Base-by-base conservation (phyloP, 2,888 invertebrate genomes). In the Drosophila villosipedis region DNA sequence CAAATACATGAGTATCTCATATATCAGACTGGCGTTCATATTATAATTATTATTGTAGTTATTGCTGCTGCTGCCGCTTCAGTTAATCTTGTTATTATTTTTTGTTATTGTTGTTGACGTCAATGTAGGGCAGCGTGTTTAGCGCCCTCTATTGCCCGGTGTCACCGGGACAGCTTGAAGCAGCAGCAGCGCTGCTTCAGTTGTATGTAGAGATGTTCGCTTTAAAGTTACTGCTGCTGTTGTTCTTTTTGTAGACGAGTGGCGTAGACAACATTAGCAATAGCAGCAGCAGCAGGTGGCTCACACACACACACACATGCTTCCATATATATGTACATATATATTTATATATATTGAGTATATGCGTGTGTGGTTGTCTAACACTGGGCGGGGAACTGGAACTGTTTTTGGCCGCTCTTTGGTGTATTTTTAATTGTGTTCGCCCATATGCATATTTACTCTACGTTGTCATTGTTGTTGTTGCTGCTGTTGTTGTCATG, bases 1-100 rank as follows among this genome's bases (percentile, higher is more conserved):
- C 77, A 97, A 94, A 93, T 97, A 97, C 91, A 97, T 95, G 33
- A 97, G 94, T 93, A 97, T 96, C 94, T 97, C 97, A 91, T 97
- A 97, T 22, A 96, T 96, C 91, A 97, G 94, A 89, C 97, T 97
- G 39, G 96, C 96, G 92, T 96, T 96, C 95, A 95, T 95, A 55
- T 85, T 92, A 76, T 66, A 70, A 33, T 63, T 67, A 30, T 52
- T 64, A 39, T 41, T 66, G 60, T 43, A 54, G 49, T 39, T 47
- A 39, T 39, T 59, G 61, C 50, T 33, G 63, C 37, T 68, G 52
- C 54, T 63, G 68, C 49, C 57, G 68, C 68, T 64, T 47, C 47
- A 64, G 47, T 47, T 76, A 49, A 47, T 52, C 33, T 37, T 68
- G 66, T 35, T 47, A 31, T 59, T 72, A n/a, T 41, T 35, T 58